phyloP scores from a whole-genome alignment of 2,797 vertebrate genomes.

The Anguilla obscura region DNA sequence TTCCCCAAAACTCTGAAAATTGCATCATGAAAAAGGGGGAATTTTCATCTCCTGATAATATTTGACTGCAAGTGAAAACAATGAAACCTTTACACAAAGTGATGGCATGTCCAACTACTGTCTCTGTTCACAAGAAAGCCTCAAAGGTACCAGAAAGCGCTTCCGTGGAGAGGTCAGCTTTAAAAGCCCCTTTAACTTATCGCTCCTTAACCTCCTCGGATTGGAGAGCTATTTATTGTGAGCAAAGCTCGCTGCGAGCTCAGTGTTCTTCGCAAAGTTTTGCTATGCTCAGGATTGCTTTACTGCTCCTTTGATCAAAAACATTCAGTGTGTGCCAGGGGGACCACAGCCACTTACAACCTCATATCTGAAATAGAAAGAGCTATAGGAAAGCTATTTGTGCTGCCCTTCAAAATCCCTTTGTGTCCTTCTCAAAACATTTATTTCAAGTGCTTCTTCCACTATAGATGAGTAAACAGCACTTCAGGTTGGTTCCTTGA shows the following conservation, averaged over 20 bases:
- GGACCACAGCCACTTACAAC: conserved; percentile 42
- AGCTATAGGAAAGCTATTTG: too few relatives aligned
- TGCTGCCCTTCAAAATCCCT: neutral
- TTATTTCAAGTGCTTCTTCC: neutral
- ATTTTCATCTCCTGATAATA: too few relatives aligned
- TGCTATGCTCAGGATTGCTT: neutral
- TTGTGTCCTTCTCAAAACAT: conserved; percentile 17
- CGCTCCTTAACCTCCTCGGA: neutral
- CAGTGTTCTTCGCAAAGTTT: neutral
- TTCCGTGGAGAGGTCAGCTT: neutral
- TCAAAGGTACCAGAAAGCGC: neutral
- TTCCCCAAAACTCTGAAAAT: too few relatives aligned
- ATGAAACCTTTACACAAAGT: too few relatives aligned
- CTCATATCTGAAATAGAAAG: conserved; percentile 13
- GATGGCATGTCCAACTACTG: neutral
- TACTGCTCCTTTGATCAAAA: conserved; percentile 51
- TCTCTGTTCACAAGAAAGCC: neutral
- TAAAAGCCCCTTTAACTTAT: neutral
- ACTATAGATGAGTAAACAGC: neutral
- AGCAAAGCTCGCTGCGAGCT: neutral
- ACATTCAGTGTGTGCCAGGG: conserved; percentile 40
- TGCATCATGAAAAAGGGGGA: too few relatives aligned
- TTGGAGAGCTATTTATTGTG: neutral
- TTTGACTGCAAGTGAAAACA: too few relatives aligned
- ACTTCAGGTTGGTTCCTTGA: neutral